Conservation (phyloP, 2,888 invertebrate genomes). For the Drosophila barbarae region DNA sequence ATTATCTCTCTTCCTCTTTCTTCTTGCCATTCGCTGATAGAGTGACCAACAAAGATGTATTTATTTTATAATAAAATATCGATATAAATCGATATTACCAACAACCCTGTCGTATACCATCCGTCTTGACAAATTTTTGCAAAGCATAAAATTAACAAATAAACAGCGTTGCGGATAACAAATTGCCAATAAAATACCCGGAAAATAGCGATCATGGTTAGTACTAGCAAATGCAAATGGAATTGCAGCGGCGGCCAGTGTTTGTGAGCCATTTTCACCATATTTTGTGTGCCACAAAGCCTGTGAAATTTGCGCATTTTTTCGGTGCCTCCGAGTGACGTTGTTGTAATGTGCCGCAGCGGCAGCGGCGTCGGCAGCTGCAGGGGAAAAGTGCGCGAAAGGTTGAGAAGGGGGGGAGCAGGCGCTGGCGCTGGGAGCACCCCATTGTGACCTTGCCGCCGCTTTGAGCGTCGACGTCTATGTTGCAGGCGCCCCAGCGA, state of each 20-base stretch:
- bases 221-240: not conserved
- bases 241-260: not conserved
- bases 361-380: not conserved
- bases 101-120: too few species aligned
- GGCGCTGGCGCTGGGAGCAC: constrained; percentile 5
- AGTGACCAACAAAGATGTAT: too few species aligned
- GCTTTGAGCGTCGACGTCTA: constrained; percentile 12
- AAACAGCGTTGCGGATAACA: constrained; percentile 6
- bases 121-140: constrained; percentile 10
- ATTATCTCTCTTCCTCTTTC: not conserved
- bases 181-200: constrained; percentile 8
- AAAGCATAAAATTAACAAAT: constrained; percentile 14
- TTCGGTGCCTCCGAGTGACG: constrained; percentile 6
- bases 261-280: not conserved
- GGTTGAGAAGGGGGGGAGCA: too few species aligned
- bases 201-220: constrained; percentile 28
- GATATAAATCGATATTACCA: too few species aligned
- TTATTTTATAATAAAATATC: too few species aligned
- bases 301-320: constrained; percentile 31
- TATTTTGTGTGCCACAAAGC: constrained; percentile 1
- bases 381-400: constrained; percentile 1
- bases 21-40: not conserved
- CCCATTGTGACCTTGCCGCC: constrained; percentile 28
- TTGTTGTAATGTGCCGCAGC: constrained; percentile 13
- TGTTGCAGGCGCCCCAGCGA: not conserved